A percentile compares a stretch with the other conserved stretches of the same genome.
phyloP scores from a whole-genome alignment of 2,113 vertebrate species.

The Sapayoa aenigma region DNA sequence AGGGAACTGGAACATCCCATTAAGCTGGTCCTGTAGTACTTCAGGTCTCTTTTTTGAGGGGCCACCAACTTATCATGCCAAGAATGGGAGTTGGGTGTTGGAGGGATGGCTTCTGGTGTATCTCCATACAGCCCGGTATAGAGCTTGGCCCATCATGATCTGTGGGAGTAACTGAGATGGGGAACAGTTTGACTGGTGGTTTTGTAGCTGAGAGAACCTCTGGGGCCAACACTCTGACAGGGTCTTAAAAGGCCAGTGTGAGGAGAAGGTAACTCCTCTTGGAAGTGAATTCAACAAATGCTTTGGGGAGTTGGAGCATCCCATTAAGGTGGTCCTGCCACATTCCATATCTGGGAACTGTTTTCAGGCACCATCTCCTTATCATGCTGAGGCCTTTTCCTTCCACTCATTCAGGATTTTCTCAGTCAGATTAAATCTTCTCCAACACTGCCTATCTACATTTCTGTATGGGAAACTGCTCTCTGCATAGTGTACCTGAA shows the following conservation, averaged over 20 bases:
- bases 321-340: not conserved
- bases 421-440: not conserved
- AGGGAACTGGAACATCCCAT: not conserved
- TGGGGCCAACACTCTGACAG: not conserved
- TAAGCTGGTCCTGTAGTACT: not conserved
- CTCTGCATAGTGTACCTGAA: not conserved
- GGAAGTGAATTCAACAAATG: not conserved
- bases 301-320: not conserved
- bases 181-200: not conserved
- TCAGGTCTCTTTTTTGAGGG: not conserved
- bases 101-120: not conserved
- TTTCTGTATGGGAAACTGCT: not conserved
- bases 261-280: not conserved
- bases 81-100: not conserved
- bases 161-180: not conserved
- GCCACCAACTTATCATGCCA: not conserved
- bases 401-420: not conserved
- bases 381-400: not conserved
- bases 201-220: not conserved
- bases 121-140: not conserved
- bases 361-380: not conserved
- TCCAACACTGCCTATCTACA: not conserved
- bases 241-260: not conserved
- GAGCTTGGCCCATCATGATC: accelerated
- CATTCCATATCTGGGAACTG: not conserved